phyloP scores from a whole-genome alignment of 1,140 invertebrate genomes.

The Polypedilum vanderplanki region DNA sequence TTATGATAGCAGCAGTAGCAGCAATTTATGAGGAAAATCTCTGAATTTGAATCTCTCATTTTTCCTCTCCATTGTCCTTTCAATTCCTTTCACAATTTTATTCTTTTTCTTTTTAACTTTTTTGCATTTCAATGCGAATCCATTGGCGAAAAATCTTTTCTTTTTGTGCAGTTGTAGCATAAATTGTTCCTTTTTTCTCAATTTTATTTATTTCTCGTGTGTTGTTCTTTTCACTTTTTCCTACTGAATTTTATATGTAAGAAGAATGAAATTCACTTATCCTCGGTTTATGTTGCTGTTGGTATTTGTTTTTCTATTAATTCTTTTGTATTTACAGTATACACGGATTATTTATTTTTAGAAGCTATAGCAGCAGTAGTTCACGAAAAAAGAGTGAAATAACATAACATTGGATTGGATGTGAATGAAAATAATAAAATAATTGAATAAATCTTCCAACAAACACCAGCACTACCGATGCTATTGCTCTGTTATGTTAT shows the following conservation, averaged over 20 bases:
- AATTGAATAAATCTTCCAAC: conserved; percentile 7
- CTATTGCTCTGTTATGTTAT: too few species aligned
- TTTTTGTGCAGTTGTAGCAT: background rate
- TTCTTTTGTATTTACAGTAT: conserved; percentile 6
- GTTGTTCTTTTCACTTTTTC: background rate
- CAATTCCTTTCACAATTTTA: too few species aligned
- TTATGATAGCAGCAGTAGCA: background rate
- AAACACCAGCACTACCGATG: background rate
- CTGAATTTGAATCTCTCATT: conserved; percentile 7
- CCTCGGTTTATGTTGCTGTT: conserved; percentile 16
- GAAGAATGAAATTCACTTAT: conserved; percentile 9
- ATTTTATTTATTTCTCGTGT: background rate
- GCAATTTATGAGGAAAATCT: background rate
- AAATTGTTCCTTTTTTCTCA: background rate
- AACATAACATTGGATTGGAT: background rate
- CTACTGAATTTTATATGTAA: too few species aligned
- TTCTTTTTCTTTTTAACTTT: background rate
- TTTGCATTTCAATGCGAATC: background rate
- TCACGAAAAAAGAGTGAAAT: conserved; percentile 10
- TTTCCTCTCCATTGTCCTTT: background rate
- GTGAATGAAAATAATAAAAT: conserved; percentile 8
- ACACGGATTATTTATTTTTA: conserved; percentile 13
- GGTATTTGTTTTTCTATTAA: conserved; percentile 20
- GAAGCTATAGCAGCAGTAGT: background rate
- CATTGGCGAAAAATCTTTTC: background rate